Evolutionary conservation across 2,797 vertebrate genomes (phyloP).

Genomic region (Limosa lapponica): DNA sequence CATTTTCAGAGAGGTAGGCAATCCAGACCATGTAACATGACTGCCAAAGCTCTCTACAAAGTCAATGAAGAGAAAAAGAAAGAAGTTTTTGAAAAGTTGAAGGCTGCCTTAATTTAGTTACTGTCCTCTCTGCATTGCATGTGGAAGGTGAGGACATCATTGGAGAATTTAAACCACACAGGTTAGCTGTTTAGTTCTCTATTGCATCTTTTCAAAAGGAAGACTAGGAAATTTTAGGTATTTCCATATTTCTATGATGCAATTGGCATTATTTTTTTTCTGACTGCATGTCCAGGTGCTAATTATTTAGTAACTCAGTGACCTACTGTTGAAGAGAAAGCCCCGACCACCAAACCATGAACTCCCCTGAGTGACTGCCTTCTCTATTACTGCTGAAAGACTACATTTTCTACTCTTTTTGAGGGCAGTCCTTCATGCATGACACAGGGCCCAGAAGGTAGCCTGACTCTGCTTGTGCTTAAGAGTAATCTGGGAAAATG

Average conservation of each 20-base stretch:
- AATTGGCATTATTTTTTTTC: not conserved
- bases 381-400: not conserved
- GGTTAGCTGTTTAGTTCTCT: not conserved
- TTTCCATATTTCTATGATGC: not conserved
- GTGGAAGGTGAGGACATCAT: not conserved
- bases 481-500: not conserved
- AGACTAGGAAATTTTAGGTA: not conserved
- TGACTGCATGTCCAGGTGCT: not conserved
- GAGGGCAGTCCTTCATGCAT: not conserved
- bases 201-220: not conserved
- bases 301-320: not conserved
- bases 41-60: not conserved
- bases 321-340: not conserved
- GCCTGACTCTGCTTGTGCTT: not conserved
- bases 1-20: not conserved
- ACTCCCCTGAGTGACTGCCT: too few relatives aligned
- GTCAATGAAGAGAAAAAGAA: not conserved
- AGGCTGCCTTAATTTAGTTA: not conserved
- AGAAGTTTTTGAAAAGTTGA: not conserved
- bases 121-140: not conserved
- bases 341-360: not conserved
- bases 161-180: not conserved
- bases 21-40: not conserved
- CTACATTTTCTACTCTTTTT: not conserved
- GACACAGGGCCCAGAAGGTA: not conserved